Evolutionary conservation across 1,140 invertebrate genomes (phyloP).

Genomic region (Bicyclus anynana): DNA sequence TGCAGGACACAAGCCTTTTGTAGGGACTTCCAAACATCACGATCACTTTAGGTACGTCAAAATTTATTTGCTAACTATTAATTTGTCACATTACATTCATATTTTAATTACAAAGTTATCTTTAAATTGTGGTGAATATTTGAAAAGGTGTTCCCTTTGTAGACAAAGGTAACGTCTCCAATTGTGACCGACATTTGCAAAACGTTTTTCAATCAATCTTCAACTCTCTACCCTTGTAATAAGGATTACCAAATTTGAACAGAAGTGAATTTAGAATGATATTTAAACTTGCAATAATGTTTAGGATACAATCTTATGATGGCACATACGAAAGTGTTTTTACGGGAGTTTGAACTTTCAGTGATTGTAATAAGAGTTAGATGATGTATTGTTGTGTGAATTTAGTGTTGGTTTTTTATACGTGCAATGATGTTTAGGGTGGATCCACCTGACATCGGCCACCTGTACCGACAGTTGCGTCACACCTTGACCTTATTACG

Average conservation of each 20-base stretch:
- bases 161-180: conserved; percentile 37
- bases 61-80: background rate
- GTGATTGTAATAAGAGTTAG: background rate
- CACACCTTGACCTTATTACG: conserved; percentile 41
- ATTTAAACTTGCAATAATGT: conserved; percentile 1
- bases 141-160: conserved; percentile 44
- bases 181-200: conserved; percentile 1
- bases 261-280: background rate
- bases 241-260: conserved; percentile 5
- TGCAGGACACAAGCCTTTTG: too few species aligned
- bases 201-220: conserved; percentile 6
- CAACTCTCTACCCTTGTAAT: conserved; percentile 4
- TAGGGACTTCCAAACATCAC: too few species aligned
- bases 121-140: conserved; percentile 48
- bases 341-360: background rate
- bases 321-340: background rate
- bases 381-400: background rate
- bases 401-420: background rate
- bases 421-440: conserved; percentile 34
- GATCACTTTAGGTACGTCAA: too few species aligned
- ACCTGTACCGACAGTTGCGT: conserved; percentile 63
- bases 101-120: conserved; percentile 44
- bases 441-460: conserved; percentile 50
- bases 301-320: background rate
- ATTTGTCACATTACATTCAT: background rate